A percentile compares a stretch with the other conserved stretches of the same genome.
Evolutionary conservation across 2,888 invertebrate species (phyloP).

Genomic region (Drosophila vallismaia): DNA sequence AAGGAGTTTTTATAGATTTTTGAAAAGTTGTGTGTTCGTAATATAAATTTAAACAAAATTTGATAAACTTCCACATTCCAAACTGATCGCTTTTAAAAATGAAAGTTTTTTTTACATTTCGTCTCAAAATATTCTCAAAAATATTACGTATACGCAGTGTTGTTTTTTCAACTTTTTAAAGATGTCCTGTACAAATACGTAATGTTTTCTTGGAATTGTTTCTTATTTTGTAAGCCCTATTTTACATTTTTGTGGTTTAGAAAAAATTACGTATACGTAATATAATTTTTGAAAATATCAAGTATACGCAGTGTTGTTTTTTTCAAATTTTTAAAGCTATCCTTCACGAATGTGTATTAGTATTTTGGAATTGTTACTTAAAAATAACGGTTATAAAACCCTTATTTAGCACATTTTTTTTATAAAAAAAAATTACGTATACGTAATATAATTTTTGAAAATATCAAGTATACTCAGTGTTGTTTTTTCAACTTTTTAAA

Average conservation of each 20-base stretch:
- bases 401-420: neutral
- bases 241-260: neutral
- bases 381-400: too few species aligned
- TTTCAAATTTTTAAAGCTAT: too few species aligned
- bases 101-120: too few species aligned
- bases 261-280: constrained; percentile 2
- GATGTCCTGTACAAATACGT: too few species aligned
- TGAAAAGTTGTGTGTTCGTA: constrained; percentile 4
- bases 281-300: neutral
- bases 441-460: neutral
- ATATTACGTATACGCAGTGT: too few species aligned
- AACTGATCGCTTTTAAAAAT: neutral
- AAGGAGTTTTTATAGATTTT: neutral
- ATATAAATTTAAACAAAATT: neutral
- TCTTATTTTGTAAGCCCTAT: neutral
- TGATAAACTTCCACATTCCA: neutral
- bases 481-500: too few species aligned
- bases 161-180: too few species aligned
- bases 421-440: neutral
- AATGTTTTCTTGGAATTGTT: too few species aligned
- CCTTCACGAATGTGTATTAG: too few species aligned
- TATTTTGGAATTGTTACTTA: too few species aligned
- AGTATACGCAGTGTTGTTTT: neutral
- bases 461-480: neutral
- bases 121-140: too few species aligned